Percentiles rank a stretch among this genome's conserved stretches.
These are phyloP conservation scores for Mythimna pallens DNA, from an alignment of 2,888 invertebrate species.

Conservation along the genomic window DNA sequence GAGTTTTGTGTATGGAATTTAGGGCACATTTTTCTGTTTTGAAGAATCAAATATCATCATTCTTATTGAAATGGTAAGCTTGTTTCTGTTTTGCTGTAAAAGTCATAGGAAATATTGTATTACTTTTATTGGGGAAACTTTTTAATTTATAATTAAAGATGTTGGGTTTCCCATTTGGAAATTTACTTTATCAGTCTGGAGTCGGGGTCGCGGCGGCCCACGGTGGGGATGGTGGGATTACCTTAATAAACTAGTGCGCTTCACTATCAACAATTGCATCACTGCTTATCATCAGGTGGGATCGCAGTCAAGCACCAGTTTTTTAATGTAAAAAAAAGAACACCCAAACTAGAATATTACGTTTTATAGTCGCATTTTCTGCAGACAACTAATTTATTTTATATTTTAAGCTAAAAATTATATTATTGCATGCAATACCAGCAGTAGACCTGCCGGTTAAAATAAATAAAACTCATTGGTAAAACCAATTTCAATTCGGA, in stretches of 20 bases:
- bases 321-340: no score
- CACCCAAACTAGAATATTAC: background rate
- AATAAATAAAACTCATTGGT: constrained; percentile 12
- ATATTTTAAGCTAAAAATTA: background rate
- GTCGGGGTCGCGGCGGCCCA: background rate
- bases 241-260: no score
- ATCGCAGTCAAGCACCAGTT: no score
- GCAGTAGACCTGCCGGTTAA: background rate
- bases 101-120: background rate
- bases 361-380: background rate
- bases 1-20: constrained; percentile 9
- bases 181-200: background rate
- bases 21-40: constrained; percentile 5
- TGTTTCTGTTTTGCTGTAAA: background rate
- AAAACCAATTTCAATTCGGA: constrained; percentile 16
- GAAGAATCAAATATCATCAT: constrained; percentile 1
- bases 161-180: background rate
- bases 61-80: constrained; percentile 2
- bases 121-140: background rate
- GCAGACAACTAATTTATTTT: no score
- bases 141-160: background rate
- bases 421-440: background rate
- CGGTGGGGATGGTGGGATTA: background rate
- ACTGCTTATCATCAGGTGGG: no score
- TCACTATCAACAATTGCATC: no score